Base-by-base conservation (phyloP, 2,797 vertebrate genomes). In the Siniperca obscura region DNA sequence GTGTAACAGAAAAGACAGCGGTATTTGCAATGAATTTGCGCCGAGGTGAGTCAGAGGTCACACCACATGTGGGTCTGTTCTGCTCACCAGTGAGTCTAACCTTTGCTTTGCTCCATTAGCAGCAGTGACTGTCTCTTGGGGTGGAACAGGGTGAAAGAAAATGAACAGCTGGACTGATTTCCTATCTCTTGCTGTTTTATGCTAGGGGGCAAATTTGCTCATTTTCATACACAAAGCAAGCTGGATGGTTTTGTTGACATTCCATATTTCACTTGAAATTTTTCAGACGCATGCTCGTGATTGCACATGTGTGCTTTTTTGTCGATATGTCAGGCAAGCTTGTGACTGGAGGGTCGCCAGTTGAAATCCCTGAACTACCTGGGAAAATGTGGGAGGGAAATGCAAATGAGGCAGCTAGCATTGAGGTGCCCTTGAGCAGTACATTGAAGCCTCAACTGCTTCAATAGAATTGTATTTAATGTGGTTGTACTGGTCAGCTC, bases 31-130 rank as follows among this genome's bases (percentile, higher is more conserved):
- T 60, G 70, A 81, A 88, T 92, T 89, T 88, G 86, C 36, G 36
- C 64, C 0, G 79, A 92, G 91, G 89, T 91, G 84, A 92, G 90
- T 90, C 87, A 85, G 90, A 89, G 91, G 88, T 93, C 81, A 76
- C 61, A 70, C 55, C 62, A 34, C 81, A 81, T 86, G 82, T 56
- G 86, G 75, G 55, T 72, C 81, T 61, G 75, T 68, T 79, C 75
- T 48, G 62, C 86, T 87, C 87, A 69, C 74, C 74, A 82, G 86
- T 89, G 84, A 89, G 81, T 87, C 83, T 90, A 91, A 90, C 93
- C 91, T 94, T 91, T 92, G 85, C 87, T 74, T 74, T 52, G 80
- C 90, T 92, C 84, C 80, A 93, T 92, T 91, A 93, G 83, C 74
- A 62, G 72, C 83, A 69, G 62, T 36, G 61, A 50, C 60, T 10